These are phyloP conservation scores for Erebia palarica DNA, from an alignment of 2,888 invertebrate genomes.

Conservation along the genomic window DNA sequence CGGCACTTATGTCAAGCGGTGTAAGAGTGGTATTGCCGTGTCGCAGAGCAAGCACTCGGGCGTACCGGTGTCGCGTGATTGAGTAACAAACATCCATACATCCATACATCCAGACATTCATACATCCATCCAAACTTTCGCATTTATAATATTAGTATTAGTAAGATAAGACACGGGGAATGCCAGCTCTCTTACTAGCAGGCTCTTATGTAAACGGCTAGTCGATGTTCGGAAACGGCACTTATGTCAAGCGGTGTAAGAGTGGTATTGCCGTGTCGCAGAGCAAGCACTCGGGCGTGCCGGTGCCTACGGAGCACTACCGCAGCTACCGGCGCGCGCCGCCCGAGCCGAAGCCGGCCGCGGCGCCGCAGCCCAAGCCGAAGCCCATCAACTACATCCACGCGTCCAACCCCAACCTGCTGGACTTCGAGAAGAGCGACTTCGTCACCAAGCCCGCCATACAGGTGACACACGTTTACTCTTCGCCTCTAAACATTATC, in stretches of 20 bases:
- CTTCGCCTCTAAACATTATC: neutral
- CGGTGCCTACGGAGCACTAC: conserved; percentile 89
- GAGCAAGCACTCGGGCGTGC: conserved; percentile 74
- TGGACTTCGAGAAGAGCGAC: conserved; percentile 83
- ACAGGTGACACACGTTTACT: conserved; percentile 42
- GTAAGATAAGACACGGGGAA: too few relatives aligned
- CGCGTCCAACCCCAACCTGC: conserved; percentile 87
- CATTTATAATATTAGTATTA: too few relatives aligned
- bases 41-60: too few relatives aligned
- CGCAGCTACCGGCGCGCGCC: conserved; percentile 52
- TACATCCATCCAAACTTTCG: too few relatives aligned
- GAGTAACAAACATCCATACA: too few relatives aligned
- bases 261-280: conserved; percentile 28
- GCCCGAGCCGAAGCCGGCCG: conserved; percentile 31
- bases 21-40: too few relatives aligned
- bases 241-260: neutral
- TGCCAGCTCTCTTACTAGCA: too few relatives aligned
- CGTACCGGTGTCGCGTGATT: conserved; percentile 87
- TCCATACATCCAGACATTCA: too few relatives aligned
- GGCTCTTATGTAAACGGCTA: too few relatives aligned
- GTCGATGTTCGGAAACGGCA: too few relatives aligned
- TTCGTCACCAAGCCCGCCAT: conserved; percentile 58
- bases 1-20: too few relatives aligned
- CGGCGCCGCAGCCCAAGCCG: conserved; percentile 42
- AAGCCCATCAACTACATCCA: conserved; percentile 85